Evolutionary conservation across 1,140 invertebrate species (phyloP).

Genomic region (Aphis craccivora): DNA sequence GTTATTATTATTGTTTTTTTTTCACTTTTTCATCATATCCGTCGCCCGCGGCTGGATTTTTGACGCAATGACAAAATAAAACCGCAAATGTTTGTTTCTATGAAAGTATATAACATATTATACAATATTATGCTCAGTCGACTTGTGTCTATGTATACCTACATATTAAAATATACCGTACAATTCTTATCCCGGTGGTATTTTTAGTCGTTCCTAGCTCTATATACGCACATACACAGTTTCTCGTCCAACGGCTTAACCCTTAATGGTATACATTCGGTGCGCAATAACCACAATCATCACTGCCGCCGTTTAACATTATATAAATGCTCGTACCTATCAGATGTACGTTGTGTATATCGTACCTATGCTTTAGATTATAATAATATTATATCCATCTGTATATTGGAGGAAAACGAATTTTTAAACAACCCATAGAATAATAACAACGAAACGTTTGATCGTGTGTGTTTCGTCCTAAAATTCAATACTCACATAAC

Average conservation of each 20-base stretch:
- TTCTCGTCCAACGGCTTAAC: background rate
- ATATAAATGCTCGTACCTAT: background rate
- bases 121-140: background rate
- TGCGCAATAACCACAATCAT: background rate
- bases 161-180: background rate
- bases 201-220: background rate
- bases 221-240: background rate
- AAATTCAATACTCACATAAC: background rate
- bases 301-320: background rate
- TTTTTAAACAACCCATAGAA: background rate
- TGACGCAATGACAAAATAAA: background rate
- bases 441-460: background rate
- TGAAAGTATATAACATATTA: background rate
- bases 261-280: background rate
- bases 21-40: background rate
- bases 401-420: background rate
- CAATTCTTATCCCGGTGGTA: background rate
- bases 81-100: background rate
- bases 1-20: background rate
- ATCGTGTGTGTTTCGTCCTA: background rate
- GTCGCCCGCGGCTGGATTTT: background rate
- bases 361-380: background rate
- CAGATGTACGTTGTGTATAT: background rate
- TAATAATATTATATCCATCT: background rate
- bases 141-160: background rate